Conservation (phyloP, 2,888 invertebrate species). For the Acrobasis repandana region DNA sequence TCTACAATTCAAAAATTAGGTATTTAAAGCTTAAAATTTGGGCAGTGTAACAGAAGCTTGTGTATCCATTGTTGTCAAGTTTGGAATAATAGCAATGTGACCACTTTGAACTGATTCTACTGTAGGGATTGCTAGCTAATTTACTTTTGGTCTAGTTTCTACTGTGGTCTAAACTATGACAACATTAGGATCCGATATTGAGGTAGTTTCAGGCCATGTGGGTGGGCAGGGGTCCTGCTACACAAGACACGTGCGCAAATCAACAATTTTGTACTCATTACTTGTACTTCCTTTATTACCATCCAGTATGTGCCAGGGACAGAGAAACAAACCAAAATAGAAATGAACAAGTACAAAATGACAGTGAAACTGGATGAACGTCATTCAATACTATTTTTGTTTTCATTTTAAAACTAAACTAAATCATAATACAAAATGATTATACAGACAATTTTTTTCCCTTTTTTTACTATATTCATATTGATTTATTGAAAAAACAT, state of each 20-base stretch:
- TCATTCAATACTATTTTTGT: conserved; percentile 23
- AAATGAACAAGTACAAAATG: conserved; percentile 68
- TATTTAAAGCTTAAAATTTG: conserved; percentile 56
- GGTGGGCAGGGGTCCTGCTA: conserved; percentile 70
- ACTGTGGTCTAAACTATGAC: conserved; percentile 66
- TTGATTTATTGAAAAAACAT: no score
- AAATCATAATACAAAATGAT: no score
- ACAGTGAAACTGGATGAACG: conserved; percentile 42
- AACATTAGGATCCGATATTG: conserved; percentile 58
- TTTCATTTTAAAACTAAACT: background rate
- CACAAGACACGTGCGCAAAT: conserved; percentile 79
- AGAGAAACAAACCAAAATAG: conserved; percentile 64
- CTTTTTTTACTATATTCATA: no score
- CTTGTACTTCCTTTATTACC: conserved; percentile 79
- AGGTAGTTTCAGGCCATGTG: conserved; percentile 60
- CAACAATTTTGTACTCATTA: conserved; percentile 78
- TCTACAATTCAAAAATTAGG: conserved; percentile 44
- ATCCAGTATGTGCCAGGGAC: conserved; percentile 76
- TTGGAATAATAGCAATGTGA: conserved; percentile 36
- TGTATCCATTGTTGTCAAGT: conserved; percentile 59
- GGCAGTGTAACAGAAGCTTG: conserved; percentile 64
- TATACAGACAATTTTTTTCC: no score
- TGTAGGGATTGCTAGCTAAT: conserved; percentile 50
- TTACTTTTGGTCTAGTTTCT: conserved; percentile 47
- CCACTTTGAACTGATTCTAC: conserved; percentile 47